Conservation (phyloP, 2,113 vertebrate genomes). For the Tiliqua scincoides region DNA sequence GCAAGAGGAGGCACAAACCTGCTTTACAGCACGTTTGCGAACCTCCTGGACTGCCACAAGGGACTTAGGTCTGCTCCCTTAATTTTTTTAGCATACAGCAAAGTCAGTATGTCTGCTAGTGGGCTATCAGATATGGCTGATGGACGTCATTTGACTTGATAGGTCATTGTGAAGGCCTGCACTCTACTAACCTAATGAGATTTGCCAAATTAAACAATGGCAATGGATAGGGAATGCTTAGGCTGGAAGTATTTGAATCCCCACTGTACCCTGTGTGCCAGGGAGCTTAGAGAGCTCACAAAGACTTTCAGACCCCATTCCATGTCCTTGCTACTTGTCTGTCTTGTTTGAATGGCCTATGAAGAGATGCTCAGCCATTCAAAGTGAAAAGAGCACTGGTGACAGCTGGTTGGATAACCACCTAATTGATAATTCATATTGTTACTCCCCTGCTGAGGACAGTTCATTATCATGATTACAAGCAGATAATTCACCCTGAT, state of each 20-base stretch:
- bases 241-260: background rate
- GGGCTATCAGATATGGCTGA: no score
- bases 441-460: background rate
- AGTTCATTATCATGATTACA: background rate
- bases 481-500: background rate
- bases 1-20: no score
- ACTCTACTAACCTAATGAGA: background rate
- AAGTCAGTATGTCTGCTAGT: no score
- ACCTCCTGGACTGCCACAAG: no score
- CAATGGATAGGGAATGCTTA: background rate
- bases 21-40: no score
- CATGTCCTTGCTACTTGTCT: background rate
- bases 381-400: background rate
- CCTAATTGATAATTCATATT: background rate
- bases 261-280: background rate
- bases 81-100: no score
- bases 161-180: background rate
- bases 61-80: no score
- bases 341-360: background rate
- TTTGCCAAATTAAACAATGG: background rate
- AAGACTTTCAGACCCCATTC: background rate
- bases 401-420: background rate
- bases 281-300: background rate
- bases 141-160: no score
- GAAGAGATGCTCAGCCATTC: background rate